Percentiles rank a stretch among this genome's conserved stretches.
Evolutionary conservation across 2,888 invertebrate species (phyloP).

Genomic region (Pandemis cinnamomeana): DNA sequence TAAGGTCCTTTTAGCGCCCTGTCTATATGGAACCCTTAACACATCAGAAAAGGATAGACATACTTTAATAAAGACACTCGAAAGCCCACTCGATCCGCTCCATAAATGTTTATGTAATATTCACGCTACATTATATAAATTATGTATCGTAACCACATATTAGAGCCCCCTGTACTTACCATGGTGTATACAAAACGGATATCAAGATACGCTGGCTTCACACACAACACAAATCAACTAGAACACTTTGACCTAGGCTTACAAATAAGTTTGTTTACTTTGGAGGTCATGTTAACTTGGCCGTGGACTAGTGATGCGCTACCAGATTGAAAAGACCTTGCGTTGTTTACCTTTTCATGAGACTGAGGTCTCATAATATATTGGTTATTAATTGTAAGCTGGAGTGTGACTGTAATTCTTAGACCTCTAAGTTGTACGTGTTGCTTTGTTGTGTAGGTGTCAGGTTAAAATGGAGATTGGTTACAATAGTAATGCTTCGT

Average conservation of each 20-base stretch:
- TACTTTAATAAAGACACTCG: slow-evolving; percentile 6
- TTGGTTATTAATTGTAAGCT: slow-evolving; percentile 2
- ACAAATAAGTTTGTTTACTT: not conserved
- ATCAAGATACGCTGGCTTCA: not conserved
- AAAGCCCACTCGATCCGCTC: not conserved
- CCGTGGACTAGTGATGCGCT: not conserved
- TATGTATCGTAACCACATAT: not conserved
- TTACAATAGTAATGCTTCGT: slow-evolving; percentile 14
- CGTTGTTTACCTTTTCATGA: not conserved
- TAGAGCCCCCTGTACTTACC: not conserved
- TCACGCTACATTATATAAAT: not conserved
- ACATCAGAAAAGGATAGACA: not conserved
- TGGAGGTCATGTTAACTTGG: not conserved
- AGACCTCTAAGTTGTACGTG: not conserved
- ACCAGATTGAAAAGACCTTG: not conserved
- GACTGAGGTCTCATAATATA: slow-evolving; percentile 13
- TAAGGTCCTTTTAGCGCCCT: no score
- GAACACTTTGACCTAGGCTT: not conserved
- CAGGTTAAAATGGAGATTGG: not conserved
- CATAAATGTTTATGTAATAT: slow-evolving; percentile 7
- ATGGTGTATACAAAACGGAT: not conserved
- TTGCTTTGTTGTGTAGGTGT: not conserved
- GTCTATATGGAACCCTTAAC: no score
- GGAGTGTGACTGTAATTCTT: not conserved
- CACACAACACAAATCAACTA: not conserved